Evolutionary conservation across 35 echinoderm and acorn worm genomes (phyloP).

Genomic region (Anneissia japonica): DNA sequence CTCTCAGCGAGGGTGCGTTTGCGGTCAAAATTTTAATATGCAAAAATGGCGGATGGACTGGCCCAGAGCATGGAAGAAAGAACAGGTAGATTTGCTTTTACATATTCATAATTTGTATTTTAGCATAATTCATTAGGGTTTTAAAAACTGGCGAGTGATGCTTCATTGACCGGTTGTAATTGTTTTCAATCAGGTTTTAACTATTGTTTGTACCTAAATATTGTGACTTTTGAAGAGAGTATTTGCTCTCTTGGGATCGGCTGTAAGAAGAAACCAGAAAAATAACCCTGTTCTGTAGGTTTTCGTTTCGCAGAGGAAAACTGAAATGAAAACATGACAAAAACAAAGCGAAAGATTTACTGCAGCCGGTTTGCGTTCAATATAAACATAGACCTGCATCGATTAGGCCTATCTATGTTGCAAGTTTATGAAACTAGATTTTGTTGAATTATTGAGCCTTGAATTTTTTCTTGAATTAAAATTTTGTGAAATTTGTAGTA

Average conservation of each 20-base stretch:
- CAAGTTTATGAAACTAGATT: no score
- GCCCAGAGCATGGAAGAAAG: background rate
- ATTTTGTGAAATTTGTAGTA: no score
- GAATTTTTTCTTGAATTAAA: no score
- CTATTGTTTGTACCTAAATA: background rate
- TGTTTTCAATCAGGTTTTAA: background rate
- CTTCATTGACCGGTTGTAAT: background rate
- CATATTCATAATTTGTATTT: background rate
- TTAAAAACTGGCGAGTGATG: background rate
- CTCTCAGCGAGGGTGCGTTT: background rate
- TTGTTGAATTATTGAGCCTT: no score
- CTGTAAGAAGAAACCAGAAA: background rate
- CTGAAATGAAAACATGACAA: no score
- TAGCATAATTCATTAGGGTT: background rate
- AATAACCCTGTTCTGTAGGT: background rate
- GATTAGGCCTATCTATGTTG: no score
- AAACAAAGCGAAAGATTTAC: no score
- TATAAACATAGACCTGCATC: no score
- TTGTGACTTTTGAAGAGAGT: background rate
- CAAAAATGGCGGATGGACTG: conserved; percentile 1
- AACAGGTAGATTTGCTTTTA: conserved; percentile 1
- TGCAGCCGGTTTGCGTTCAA: no score
- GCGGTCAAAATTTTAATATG: background rate
- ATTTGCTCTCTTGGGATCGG: background rate
- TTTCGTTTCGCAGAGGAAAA: background rate